Base-by-base conservation (phyloP, 2,888 invertebrate species). In the Harpagoxenus sublaevis region DNA sequence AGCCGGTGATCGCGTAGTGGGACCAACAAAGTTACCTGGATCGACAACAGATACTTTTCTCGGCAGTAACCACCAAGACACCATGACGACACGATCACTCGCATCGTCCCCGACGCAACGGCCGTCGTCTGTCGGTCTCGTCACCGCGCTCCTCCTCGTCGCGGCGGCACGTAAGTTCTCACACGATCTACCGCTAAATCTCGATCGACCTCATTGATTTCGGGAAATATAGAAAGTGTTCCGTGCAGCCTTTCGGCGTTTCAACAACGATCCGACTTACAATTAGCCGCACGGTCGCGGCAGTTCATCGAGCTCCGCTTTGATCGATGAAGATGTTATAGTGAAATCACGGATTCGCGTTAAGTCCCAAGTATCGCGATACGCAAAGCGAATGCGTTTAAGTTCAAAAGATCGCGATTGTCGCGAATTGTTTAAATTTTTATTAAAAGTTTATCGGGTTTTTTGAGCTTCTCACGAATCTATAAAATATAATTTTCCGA, bases 21-120 rank as follows among this genome's bases (percentile, higher is more conserved):
- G 90, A 92, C 91, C 91, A 89, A 92, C 91, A 92, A 93, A 93
- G 93, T 92, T 92, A 92, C 89, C 89, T 93, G 92, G 93, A 92
- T 92, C 93, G 90, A 92, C 89, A 91, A 88, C 92, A 89, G 92
- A 87, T 91, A 93, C 94, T 93, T 93, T 92, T 93, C 90, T 92
- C 93, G 92, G 92, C 94, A 94, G 95, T 95, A 94, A 94, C 93
- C 93, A 93, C 92, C 93, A 93, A 94, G 94, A 93, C 94, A 93
- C 92, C 94, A 95, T 95, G 94, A 93, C 93, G 93, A 92, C 93
- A 94, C 94, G 93, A 94, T 92, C 94, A 93, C 90, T 93, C 92
- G 83, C 89, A 90, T 89, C 91, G 83, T 91, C 91, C 92, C 87
- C 91, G 88, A 77, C 91, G 86, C 92, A 92, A 90, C 90, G 90